A percentile compares a stretch with the other conserved stretches of the same genome.
Evolutionary conservation across 2,113 vertebrate genomes (phyloP).

Genomic region (Spizaetus ornatus): DNA sequence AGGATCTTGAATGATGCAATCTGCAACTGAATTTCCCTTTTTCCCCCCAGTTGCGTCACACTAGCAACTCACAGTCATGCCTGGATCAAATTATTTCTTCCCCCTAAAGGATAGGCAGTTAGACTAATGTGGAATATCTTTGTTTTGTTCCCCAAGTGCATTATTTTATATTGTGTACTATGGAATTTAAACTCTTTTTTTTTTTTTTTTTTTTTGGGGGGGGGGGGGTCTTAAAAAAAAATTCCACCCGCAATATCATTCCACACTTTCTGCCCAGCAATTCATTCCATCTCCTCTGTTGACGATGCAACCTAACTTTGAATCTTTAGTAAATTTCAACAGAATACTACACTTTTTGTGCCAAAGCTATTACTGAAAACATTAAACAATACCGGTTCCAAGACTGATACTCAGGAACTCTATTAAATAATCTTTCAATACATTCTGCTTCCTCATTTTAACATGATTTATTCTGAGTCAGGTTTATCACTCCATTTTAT

Average conservation of each 20-base stretch:
- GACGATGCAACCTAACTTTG: neutral
- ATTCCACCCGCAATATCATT: neutral
- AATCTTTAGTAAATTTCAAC: neutral
- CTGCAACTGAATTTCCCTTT: neutral
- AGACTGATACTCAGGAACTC: constrained; percentile 30
- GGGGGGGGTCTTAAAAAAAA: neutral
- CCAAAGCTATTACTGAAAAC: constrained; percentile 34
- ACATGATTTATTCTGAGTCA: constrained; percentile 27
- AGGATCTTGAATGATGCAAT: too few relatives aligned
- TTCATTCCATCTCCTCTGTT: neutral
- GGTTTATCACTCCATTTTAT: constrained; percentile 33
- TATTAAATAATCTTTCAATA: constrained; percentile 45
- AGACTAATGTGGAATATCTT: neutral
- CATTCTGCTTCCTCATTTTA: neutral
- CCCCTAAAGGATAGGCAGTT: neutral
- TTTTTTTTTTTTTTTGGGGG: neutral
- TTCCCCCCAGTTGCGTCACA: neutral
- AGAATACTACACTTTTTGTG: neutral
- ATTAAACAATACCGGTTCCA: constrained; percentile 37
- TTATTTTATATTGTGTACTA: neutral
- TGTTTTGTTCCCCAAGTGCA: fast-evolving
- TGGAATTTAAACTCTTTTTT: neutral
- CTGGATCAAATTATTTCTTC: neutral
- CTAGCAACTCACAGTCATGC: neutral
- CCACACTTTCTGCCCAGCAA: neutral